Base-by-base conservation (phyloP, 2,113 vertebrate species). In the Ptyas mucosa region DNA sequence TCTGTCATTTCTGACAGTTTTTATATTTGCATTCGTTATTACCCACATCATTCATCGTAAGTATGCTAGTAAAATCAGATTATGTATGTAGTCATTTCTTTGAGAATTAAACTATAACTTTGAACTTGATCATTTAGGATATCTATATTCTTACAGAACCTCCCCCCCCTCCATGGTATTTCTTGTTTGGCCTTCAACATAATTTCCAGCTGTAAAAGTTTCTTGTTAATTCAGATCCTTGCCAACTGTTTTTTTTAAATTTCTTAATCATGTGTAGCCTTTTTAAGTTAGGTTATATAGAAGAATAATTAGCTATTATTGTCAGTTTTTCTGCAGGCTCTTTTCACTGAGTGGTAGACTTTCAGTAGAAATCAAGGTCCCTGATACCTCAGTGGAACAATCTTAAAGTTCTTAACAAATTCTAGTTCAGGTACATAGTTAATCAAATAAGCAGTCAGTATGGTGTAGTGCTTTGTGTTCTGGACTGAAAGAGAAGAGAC, bases 21-120 rank as follows among this genome's bases (percentile, higher is more conserved):
- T 99, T 98, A 99, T 99, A 98, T 99, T 99, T 96, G 98, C 99
- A 97, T 99, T 99, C 94, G 99, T 99, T 98, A 98, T 99, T 98
- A 99, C 99, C 93, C 98, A 99, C 98, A 98, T 99, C 97, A 99
- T 99, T 96, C 98, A 99, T 98, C 97, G 99, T 99, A 99, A 99
- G 99, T 99, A 98, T 98, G 97, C 97, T 96, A 97, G 92, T 93
- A 94, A 94, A 97, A 96, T 96, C 96, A 97, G 97, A 95, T 97
- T 97, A 92, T 26, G 94, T 97, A 97, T 95, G 96, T 96, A 96
- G 94, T 95, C 95, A 94, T 97, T 97, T 97, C 95, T 97, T 97
- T 97, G 94, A 96, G 96, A 97, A 93, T 91, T 93, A 94, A 94
- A 94, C 96, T 97, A 97, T 96, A 95, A 94, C 95, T 95, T 97